A percentile compares a stretch with the other conserved stretches of the same genome.
Conservation (phyloP, 2,113 vertebrate species). For the Tenrec ecaudatus region DNA sequence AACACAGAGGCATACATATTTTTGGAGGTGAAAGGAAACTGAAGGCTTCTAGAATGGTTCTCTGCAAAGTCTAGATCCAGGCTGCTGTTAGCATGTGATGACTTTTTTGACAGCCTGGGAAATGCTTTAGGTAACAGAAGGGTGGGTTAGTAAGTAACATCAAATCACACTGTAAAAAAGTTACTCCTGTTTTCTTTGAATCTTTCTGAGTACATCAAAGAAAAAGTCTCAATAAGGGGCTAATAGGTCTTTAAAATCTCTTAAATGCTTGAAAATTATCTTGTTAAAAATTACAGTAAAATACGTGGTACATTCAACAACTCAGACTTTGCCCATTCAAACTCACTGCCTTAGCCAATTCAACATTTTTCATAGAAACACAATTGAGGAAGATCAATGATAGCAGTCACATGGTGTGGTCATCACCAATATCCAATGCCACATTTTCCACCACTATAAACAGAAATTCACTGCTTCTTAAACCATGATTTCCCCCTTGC, state of each 20-base stretch:
- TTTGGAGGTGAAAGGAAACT: neutral
- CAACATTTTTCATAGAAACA: neutral
- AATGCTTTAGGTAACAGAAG: neutral
- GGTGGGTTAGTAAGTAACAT: neutral
- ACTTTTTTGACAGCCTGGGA: neutral
- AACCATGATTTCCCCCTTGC: neutral
- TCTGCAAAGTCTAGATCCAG: neutral
- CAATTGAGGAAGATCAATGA: neutral
- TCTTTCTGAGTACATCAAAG: neutral
- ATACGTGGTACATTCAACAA: neutral
- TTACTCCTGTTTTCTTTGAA: neutral
- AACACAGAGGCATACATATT: too few relatives aligned
- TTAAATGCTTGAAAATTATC: neutral
- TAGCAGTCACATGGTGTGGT: neutral
- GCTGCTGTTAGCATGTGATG: neutral
- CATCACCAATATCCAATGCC: neutral
- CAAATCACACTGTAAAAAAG: constrained; percentile 18
- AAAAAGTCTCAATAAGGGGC: neutral
- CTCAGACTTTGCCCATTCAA: neutral
- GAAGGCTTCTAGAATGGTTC: neutral
- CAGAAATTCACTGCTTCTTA: neutral
- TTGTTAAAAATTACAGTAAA: neutral
- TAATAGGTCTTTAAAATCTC: neutral
- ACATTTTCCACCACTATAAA: neutral
- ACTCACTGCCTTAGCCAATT: neutral